Evolutionary conservation across 2,797 vertebrate genomes (phyloP).

Genomic region (Sarcophilus harrisii): DNA sequence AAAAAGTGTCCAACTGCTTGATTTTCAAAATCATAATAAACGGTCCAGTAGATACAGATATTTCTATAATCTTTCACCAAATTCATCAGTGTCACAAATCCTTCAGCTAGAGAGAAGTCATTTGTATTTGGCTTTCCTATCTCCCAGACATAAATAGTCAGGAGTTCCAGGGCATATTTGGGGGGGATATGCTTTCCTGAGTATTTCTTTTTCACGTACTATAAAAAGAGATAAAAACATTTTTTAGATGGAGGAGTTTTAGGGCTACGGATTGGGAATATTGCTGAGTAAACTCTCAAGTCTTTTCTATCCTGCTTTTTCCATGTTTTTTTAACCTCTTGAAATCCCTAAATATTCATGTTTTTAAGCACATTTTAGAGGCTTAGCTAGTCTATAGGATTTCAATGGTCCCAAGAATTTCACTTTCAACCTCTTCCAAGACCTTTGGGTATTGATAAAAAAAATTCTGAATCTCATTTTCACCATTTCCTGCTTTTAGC

Average conservation of each 20-base stretch:
- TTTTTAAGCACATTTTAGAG: neutral
- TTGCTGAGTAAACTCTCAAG: neutral
- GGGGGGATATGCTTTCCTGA: constrained; percentile 53
- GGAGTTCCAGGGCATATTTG: constrained; percentile 75
- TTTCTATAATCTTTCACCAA: neutral
- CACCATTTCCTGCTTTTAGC: neutral
- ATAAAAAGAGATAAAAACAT: neutral
- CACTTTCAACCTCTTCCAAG: neutral
- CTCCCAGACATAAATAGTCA: constrained; percentile 80
- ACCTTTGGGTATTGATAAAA: neutral
- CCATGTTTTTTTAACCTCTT: neutral
- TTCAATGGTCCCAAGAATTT: neutral
- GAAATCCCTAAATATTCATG: neutral
- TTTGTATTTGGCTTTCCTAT: constrained; percentile 11
- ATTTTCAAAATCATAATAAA: constrained; percentile 76
- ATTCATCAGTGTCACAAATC: constrained; percentile 78
- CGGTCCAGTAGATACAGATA: constrained; percentile 83
- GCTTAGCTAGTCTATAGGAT: neutral
- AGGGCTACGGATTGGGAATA: neutral
- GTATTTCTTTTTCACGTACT: constrained; percentile 38
- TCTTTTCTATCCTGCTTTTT: neutral
- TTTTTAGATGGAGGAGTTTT: neutral
- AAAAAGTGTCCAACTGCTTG: constrained; percentile 27
- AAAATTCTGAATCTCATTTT: neutral
- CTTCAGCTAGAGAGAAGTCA: constrained; percentile 51